phyloP scores from a whole-genome alignment of 2,888 invertebrate genomes.

The Mesodorylaimus sp. region DNA sequence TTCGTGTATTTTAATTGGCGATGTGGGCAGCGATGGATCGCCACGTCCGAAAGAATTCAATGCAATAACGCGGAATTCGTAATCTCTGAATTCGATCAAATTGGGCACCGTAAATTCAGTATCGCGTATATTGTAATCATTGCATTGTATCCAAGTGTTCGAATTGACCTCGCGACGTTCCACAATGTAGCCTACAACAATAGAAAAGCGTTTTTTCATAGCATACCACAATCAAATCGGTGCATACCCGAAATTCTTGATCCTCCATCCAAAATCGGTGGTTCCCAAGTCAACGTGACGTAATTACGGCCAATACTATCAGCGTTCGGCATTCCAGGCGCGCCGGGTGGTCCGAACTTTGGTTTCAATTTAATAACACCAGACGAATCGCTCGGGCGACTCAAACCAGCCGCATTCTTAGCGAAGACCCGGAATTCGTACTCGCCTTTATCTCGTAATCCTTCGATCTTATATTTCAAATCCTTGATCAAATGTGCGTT shows the following conservation, averaged over 20 bases:
- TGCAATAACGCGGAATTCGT: slow-evolving; percentile 86
- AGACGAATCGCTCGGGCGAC: slow-evolving; percentile 71
- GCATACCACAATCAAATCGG: no score
- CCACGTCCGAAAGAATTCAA: slow-evolving; percentile 82
- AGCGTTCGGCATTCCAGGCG: slow-evolving; percentile 69
- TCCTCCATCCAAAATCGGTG: slow-evolving; percentile 73
- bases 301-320: slow-evolving; percentile 71
- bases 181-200: slow-evolving; percentile 55
- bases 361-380: slow-evolving; percentile 65
- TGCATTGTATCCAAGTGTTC: slow-evolving; percentile 51
- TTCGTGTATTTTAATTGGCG: slow-evolving; percentile 60
- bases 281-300: slow-evolving; percentile 80
- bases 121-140: slow-evolving; percentile 24
- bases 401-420: slow-evolving; percentile 89
- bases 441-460: slow-evolving; percentile 58
- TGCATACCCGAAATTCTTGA: slow-evolving; percentile 65
- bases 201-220: no score
- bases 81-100: slow-evolving; percentile 31
- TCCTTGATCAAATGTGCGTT: slow-evolving; percentile 36
- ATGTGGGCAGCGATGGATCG: slow-evolving; percentile 79
- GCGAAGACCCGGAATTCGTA: slow-evolving; percentile 95
- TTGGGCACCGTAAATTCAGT: slow-evolving; percentile 28
- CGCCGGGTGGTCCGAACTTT: slow-evolving; percentile 55
- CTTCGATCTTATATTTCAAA: slow-evolving; percentile 28
- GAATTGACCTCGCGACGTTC: slow-evolving; percentile 72